Conservation (phyloP, 2,888 invertebrate genomes). For the Chaetogeoica ovagalla region DNA sequence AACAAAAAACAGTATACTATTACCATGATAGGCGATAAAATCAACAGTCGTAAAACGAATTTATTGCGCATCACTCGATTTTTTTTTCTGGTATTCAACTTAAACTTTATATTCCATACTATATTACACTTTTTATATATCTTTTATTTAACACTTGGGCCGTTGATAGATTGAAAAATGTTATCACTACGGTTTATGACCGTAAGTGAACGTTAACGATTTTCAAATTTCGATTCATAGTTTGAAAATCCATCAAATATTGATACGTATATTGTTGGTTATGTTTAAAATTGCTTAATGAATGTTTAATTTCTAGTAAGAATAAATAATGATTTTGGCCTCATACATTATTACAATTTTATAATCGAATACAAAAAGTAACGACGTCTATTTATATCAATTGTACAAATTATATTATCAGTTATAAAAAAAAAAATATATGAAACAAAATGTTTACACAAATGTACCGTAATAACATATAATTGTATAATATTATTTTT, state of each 20-base stretch:
- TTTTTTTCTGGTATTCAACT: background rate
- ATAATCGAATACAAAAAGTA: too few relatives aligned
- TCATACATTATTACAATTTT: too few relatives aligned
- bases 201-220: background rate
- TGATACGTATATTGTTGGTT: background rate
- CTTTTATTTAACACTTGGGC: conserved; percentile 17
- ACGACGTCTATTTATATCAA: too few relatives aligned
- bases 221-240: background rate
- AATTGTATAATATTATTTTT: too few relatives aligned
- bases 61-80: conserved; percentile 24
- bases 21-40: conserved; percentile 23
- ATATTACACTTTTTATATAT: conserved; percentile 21
- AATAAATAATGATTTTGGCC: too few relatives aligned
- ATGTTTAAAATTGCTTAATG: too few relatives aligned
- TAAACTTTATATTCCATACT: conserved; percentile 16
- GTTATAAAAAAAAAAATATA: too few relatives aligned
- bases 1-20: conserved; percentile 6
- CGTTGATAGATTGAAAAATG: conserved; percentile 25
- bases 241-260: background rate
- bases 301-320: too few relatives aligned
- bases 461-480: too few relatives aligned
- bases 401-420: too few relatives aligned
- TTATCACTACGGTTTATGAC: conserved; percentile 2
- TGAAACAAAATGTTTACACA: too few relatives aligned
- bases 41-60: conserved; percentile 26